Evolutionary conservation across 2,113 vertebrate species (phyloP).

Genomic region (Actenoides hombroni): DNA sequence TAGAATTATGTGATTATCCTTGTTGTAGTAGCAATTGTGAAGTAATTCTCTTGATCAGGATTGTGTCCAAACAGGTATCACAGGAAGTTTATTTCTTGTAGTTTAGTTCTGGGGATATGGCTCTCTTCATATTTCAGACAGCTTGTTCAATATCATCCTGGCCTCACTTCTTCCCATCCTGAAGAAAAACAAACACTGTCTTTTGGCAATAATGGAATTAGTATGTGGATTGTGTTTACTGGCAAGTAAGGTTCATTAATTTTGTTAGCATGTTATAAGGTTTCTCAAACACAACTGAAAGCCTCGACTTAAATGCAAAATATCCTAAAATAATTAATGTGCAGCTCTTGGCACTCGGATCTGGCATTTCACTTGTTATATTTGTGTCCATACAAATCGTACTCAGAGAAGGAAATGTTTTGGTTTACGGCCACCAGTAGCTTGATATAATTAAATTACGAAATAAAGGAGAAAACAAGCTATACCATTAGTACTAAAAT

Average conservation of each 20-base stretch:
- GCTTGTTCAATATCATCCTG: neutral
- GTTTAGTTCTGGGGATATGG: neutral
- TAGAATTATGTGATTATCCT: neutral
- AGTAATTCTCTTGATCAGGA: neutral
- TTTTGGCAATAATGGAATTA: slow-evolving; percentile 33
- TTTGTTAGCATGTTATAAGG: neutral
- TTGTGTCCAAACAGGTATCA: neutral
- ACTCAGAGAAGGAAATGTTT: neutral
- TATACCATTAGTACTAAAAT: neutral
- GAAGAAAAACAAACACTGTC: slow-evolving; percentile 19
- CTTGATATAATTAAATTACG: neutral
- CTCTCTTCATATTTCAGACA: neutral
- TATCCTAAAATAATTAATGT: neutral
- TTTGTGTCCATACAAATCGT: neutral
- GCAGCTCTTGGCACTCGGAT: neutral
- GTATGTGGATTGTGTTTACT: slow-evolving; percentile 36
- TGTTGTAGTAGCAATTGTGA: neutral
- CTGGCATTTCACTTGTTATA: neutral
- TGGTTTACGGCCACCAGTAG: neutral
- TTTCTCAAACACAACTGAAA: slow-evolving; percentile 13
- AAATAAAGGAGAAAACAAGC: neutral
- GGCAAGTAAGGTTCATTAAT: slow-evolving; percentile 63
- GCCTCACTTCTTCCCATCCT: slow-evolving; percentile 2
- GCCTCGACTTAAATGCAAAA: neutral
- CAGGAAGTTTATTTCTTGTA: neutral